Conservation (phyloP, 2,888 invertebrate species). For the Agriotes lineatus region DNA sequence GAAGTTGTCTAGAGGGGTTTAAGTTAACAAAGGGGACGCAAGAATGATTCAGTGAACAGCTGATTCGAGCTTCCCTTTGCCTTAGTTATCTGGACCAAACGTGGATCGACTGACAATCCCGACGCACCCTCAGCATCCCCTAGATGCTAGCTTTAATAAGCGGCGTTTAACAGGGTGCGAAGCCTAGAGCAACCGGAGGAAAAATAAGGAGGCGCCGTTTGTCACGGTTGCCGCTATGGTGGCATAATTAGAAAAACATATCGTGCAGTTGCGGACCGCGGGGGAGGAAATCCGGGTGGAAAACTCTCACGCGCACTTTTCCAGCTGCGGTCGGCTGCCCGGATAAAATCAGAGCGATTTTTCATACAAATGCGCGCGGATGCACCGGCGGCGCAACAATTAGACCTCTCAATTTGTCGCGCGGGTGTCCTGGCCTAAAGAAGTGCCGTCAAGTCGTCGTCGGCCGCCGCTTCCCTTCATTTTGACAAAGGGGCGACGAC, state of each 20-base stretch:
- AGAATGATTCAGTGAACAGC: conserved; percentile 60
- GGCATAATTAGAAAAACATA: conserved; percentile 59
- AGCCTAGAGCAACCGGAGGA: neutral
- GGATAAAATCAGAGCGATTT: conserved; percentile 61
- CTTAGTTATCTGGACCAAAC: conserved; percentile 63
- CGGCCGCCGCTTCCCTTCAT: conserved; percentile 36
- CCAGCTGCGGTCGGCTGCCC: conserved; percentile 61
- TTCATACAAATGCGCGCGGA: conserved; percentile 61
- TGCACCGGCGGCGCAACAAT: conserved; percentile 30
- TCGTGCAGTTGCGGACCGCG: conserved; percentile 54
- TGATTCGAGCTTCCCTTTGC: conserved; percentile 53
- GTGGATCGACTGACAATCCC: conserved; percentile 61
- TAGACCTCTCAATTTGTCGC: no score
- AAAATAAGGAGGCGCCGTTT: conserved; percentile 10
- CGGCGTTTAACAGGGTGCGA: conserved; percentile 10
- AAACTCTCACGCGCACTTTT: conserved; percentile 64
- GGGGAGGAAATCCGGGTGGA: conserved; percentile 51
- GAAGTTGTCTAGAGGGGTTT: no score
- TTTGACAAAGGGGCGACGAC: conserved; percentile 38
- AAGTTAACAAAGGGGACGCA: conserved; percentile 48
- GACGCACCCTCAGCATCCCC: conserved; percentile 28
- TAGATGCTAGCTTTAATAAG: conserved; percentile 17
- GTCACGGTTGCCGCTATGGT: conserved; percentile 14
- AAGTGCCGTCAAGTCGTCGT: conserved; percentile 44
- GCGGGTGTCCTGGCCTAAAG: no score